Evolutionary conservation across 2,113 vertebrate genomes (phyloP).

Genomic region (Mellivora capensis): DNA sequence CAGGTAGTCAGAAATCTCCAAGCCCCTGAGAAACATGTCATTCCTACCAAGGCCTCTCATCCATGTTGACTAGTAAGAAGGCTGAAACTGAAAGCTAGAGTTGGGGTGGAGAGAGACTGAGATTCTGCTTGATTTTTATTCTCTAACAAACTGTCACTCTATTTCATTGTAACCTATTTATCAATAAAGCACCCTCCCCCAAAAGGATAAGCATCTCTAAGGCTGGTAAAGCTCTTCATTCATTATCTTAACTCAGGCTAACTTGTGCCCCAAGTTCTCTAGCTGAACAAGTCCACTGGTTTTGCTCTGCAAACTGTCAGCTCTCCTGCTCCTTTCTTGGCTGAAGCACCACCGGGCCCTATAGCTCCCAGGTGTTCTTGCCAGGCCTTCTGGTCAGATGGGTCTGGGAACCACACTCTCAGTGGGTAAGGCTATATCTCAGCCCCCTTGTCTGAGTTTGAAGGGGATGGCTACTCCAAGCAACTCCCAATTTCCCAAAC

Average conservation of each 20-base stretch:
- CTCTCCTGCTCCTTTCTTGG: neutral
- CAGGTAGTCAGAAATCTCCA: neutral
- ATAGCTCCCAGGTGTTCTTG: neutral
- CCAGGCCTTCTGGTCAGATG: neutral
- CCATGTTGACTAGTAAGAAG: neutral
- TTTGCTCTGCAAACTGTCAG: neutral
- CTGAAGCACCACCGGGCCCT: neutral
- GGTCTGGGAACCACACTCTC: neutral
- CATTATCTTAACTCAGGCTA: neutral
- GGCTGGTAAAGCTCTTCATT: neutral
- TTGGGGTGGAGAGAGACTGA: neutral
- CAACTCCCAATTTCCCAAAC: neutral
- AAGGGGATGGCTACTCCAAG: neutral
- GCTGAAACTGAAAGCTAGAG: neutral
- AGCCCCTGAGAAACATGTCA: neutral
- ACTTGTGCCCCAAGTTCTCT: neutral
- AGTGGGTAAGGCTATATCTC: neutral
- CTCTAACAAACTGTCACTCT: neutral
- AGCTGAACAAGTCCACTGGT: neutral
- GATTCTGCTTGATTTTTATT: conserved; percentile 21
- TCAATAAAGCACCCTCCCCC: neutral
- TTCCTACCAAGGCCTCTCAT: neutral
- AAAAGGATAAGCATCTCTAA: neutral
- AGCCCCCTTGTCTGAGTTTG: neutral
- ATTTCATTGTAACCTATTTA: conserved; percentile 40